Evolutionary conservation across 2,113 vertebrate genomes (phyloP), one percentile per base, ranked within the genome.

Genomic region (Ancistrus triradiatus): DNA sequence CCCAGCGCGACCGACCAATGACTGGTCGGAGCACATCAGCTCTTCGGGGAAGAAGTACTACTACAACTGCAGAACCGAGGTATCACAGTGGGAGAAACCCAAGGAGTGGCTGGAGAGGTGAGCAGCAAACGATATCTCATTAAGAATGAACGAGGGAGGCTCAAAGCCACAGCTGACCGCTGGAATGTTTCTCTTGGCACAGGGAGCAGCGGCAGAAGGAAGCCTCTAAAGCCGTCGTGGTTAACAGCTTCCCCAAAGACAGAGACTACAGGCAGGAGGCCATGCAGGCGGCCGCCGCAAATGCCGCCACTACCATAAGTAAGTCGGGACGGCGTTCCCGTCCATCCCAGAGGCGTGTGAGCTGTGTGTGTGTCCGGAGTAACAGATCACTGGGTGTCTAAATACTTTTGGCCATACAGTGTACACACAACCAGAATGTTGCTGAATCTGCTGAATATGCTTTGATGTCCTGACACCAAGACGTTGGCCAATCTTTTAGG

Each of bases 11-110:
- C 95, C 95, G 85, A 90, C 94, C 19, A 95, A 98, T 84, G 95
- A 98, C 81, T 99, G 96, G 96, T 98, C 96, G 72, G 96, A 99
- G 62, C 96, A 99, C 83, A 98, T 98, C 85, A 99, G 96, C 84
- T 98, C 95, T 66, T 99, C 96, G 69, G 96, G 96, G 52, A 99
- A 99, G 84, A 98, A 97, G 11, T 98, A 99, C 83, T 99, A 99
- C 82, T 99, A 99, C 82, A 98, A 98, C 87, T 99, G 96, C 85
- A 89, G 94, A 79, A 99, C 96, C 60, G 96, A 99, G 84, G 94
- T 99, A 66, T 99, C 95, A 53, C 96, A 99, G 2, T 99, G 96
- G 96, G 96, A 99, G 81, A 99, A 99, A 84, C 96, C 96, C 72
- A 98, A 95, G 87, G 96, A 99, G 70, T 95, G 95, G 92, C 85